Base-by-base conservation (phyloP, 2,113 vertebrate genomes). In the Chlorodrepanis virens region DNA sequence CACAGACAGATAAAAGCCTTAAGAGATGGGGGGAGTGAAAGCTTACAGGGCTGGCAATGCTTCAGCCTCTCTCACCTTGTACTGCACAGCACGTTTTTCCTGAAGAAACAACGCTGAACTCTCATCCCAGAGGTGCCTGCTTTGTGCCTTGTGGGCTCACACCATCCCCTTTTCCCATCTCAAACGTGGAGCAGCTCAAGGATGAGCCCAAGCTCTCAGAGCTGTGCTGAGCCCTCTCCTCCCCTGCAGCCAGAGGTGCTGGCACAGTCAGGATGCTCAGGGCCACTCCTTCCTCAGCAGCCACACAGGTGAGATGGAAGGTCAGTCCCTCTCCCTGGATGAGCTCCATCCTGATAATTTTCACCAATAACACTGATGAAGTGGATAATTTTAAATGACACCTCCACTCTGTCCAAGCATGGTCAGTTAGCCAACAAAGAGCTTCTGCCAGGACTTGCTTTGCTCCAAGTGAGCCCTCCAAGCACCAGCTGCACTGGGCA, bases 241-340 rank as follows among this genome's bases (percentile, higher is more conserved):
- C 31, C 10, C 42, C 37, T 0, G 0, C 42, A 33, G 33, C 24
- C 42, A 63, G 63, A 31, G 14, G 29, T 5, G 35, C 53, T 76
- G 71, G 76, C 72, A 87, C 24, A 9, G 7, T 0, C 9, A 0
- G 14, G 10, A 9, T 42, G 40, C 56, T 77, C 60, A 11, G 56
- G 39, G 17, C 22, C 6, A 6, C 9, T 44, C 75, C 33, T 16
- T 25, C 35, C 54, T 7, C 60, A 23, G 64, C 8, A 6, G 49
- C 42, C 89, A 42, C 2, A 0, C n/a, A 64, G 42, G 45, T 0
- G 0, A 45, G 47, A 15, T 1, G 20, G 1, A 11, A 29, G 18
- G 14, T 39, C 68, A 67, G 35, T 50, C 33, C 35, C 57, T 35
- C 40, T n/a, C 44, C n/a, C 39, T 54, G 39, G 44, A 33, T 24